A percentile compares a stretch with the other conserved stretches of the same genome.
Conservation (phyloP, 2,888 invertebrate genomes). For the Mythimna albipuncta region DNA sequence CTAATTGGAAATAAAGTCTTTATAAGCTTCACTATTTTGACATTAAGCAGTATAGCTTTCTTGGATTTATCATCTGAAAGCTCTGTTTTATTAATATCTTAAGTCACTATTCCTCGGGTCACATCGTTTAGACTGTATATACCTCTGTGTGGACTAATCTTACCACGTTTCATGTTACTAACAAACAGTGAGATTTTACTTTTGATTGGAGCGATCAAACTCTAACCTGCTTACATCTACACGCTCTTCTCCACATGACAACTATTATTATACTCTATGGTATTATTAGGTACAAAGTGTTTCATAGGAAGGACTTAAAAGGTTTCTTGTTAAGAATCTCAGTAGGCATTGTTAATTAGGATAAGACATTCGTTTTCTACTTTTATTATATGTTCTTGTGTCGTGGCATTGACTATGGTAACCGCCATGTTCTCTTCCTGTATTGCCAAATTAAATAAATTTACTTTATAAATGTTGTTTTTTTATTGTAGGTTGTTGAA, state of each 20-base stretch:
- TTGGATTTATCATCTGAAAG: background rate
- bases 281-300: constrained; percentile 27
- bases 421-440: constrained; percentile 34
- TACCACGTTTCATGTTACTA: constrained; percentile 23
- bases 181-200: constrained; percentile 27
- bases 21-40: background rate
- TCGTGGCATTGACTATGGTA: constrained; percentile 10
- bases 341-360: constrained; percentile 41
- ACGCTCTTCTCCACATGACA: background rate
- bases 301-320: constrained; percentile 11
- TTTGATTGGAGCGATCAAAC: background rate
- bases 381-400: constrained; percentile 32
- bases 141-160: constrained; percentile 30
- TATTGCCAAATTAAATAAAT: constrained; percentile 58
- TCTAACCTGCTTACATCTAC: constrained; percentile 1
- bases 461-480: constrained; percentile 56
- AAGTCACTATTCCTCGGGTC: constrained; percentile 23
- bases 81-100: background rate
- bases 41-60: background rate
- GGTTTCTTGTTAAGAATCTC: constrained; percentile 43
- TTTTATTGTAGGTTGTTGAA: constrained; percentile 30
- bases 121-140: constrained; percentile 16
- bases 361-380: constrained; percentile 44
- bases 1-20: too few relatives aligned
- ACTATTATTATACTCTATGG: constrained; percentile 7